Evolutionary conservation across 2,113 vertebrate genomes (phyloP).

Genomic region (Odontesthes bonariensis): DNA sequence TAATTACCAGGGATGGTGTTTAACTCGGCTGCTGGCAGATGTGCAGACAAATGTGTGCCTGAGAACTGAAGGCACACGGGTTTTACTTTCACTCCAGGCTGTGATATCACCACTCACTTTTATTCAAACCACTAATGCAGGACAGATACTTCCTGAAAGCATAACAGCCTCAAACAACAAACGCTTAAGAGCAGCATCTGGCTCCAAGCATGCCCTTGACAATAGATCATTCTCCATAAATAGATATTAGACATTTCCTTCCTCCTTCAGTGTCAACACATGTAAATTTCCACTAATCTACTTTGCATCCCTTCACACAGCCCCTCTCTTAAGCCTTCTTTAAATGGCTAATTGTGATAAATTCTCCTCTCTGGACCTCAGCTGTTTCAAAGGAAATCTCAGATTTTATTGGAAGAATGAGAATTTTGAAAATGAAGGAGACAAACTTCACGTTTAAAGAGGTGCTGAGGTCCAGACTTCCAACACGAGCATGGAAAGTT

Average conservation of each 20-base stretch:
- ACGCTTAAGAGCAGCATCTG: slow-evolving; percentile 34
- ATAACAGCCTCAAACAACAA: slow-evolving; percentile 21
- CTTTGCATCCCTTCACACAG: slow-evolving; percentile 49
- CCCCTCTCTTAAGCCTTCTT: slow-evolving; percentile 55
- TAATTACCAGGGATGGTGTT: slow-evolving; percentile 70
- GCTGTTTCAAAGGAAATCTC: neutral
- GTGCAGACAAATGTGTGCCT: slow-evolving; percentile 33
- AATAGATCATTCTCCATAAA: slow-evolving; percentile 56
- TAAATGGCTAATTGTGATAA: slow-evolving; percentile 68
- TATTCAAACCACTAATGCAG: slow-evolving; percentile 36
- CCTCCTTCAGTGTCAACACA: slow-evolving; percentile 55
- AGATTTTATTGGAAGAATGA: neutral
- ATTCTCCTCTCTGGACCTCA: slow-evolving; percentile 20
- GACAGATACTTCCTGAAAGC: slow-evolving; percentile 38
- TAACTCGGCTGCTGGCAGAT: slow-evolving; percentile 47
- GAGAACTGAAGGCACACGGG: neutral
- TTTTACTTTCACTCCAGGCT: slow-evolving; percentile 15
- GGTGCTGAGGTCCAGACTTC: fast-evolving
- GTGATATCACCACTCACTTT: slow-evolving; percentile 22
- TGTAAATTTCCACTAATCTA: slow-evolving; percentile 58
- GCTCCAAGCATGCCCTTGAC: slow-evolving; percentile 29
- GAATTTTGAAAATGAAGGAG: no score
- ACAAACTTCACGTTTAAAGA: neutral
- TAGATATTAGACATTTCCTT: slow-evolving; percentile 53
- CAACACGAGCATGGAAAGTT: no score